phyloP scores from a whole-genome alignment of 2,113 vertebrate genomes.

The zebrafish (Danio rerio) region GRCz12tu NC_133181.1:49111501-49112000 shows the following conservation, averaged over 20 bases:
- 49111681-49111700: conserved; percentile 7
- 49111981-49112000: too few species aligned
- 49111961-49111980: too few species aligned
- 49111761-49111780: background rate
- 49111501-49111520: background rate
- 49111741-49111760: background rate
- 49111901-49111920: too few species aligned
- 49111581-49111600: background rate
- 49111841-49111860: too few species aligned
- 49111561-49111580: background rate
- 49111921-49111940: too few species aligned
- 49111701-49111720: background rate
- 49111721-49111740: background rate
- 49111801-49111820: background rate
- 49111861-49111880: too few species aligned
- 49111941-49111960: too few species aligned
- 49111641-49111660: background rate
- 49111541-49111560: background rate
- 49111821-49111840: background rate
- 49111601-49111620: conserved; percentile 15
- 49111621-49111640: conserved; percentile 17
- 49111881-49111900: too few species aligned
- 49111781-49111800: background rate
- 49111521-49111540: background rate
- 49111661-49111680: conserved; percentile 24